These are phyloP conservation scores for Hystrix brachyura DNA, from an alignment of 2,113 vertebrate genomes.

Conservation along the genomic window DNA sequence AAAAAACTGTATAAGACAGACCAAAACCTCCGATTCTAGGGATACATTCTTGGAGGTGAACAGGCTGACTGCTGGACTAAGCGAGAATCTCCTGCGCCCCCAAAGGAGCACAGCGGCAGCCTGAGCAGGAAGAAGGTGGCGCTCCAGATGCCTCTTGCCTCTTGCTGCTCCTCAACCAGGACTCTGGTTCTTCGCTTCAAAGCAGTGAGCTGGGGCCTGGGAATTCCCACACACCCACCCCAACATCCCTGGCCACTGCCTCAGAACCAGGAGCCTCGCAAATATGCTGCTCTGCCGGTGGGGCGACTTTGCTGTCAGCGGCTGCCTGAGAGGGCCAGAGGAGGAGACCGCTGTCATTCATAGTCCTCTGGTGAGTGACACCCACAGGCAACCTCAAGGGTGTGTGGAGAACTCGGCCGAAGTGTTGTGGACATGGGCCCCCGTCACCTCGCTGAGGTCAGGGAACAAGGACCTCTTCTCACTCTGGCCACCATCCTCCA, in stretches of 20 bases:
- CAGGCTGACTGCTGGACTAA: neutral
- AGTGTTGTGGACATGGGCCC: neutral
- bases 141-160: neutral
- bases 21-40: neutral
- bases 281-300: neutral
- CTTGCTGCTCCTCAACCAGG: neutral
- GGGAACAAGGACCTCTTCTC: neutral
- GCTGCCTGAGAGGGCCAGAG: neutral
- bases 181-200: neutral
- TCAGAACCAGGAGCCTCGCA: slow-evolving; percentile 1
- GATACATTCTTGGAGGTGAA: neutral
- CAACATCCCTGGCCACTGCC: neutral
- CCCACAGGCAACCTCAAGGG: neutral
- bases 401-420: neutral
- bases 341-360: neutral
- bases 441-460: neutral
- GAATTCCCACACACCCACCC: neutral
- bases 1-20: neutral
- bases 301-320: neutral
- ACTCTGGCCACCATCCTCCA: neutral
- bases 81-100: neutral
- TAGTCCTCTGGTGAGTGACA: neutral
- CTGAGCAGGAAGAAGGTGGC: neutral
- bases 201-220: neutral
- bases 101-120: neutral